A percentile compares a stretch with the other conserved stretches of the same genome.
Conservation (phyloP, 1,140 invertebrate species). For the Eumeta japonica region DNA sequence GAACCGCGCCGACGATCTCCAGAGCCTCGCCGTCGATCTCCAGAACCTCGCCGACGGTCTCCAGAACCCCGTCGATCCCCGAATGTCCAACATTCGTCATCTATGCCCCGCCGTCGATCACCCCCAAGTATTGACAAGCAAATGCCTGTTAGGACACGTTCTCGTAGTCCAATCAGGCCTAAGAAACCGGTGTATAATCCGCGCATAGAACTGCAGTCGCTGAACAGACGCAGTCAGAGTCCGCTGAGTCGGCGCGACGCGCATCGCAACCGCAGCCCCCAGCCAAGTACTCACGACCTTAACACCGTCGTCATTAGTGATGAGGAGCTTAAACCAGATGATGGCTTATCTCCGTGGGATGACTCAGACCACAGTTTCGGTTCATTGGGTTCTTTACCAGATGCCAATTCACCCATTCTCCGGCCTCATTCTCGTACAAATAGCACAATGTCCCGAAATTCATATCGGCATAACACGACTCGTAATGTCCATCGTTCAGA, state of each 20-base stretch:
- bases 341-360: constrained; percentile 36
- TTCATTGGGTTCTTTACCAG: constrained; percentile 26
- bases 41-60: constrained; percentile 7
- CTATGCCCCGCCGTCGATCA: background rate
- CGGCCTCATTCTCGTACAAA: constrained; percentile 14
- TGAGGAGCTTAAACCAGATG: constrained; percentile 34
- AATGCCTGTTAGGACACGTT: too few species aligned
- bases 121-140: too few species aligned
- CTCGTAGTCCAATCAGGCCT: too few species aligned
- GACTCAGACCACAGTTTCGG: constrained; percentile 29
- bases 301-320: constrained; percentile 40
- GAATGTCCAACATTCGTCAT: too few species aligned
- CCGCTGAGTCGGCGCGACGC: constrained; percentile 16
- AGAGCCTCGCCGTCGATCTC: constrained; percentile 4
- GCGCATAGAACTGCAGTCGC: too few species aligned
- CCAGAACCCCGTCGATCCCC: too few species aligned
- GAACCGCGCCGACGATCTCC: constrained; percentile 3
- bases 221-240: too few species aligned
- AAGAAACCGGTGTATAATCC: too few species aligned
- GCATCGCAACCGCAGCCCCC: constrained; percentile 22
- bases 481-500: too few species aligned
- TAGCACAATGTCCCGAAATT: constrained; percentile 16
- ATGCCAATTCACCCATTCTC: constrained; percentile 15
- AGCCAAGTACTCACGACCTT: constrained; percentile 15
- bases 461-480: constrained; percentile 8